Conservation (phyloP, 2,113 vertebrate genomes). For the Alligator sinensis region DNA sequence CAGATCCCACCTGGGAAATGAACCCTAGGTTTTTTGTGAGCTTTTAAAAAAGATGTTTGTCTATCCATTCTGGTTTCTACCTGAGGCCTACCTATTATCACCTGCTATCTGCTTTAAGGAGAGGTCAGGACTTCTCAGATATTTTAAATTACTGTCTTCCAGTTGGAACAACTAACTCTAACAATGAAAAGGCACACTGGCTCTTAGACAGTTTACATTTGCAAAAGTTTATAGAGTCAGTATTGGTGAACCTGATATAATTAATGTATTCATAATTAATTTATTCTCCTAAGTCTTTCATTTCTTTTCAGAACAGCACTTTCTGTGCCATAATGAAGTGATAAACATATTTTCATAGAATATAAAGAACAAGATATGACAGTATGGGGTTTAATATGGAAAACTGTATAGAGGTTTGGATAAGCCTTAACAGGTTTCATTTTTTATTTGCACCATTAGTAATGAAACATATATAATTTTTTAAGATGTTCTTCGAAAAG, state of each 20-base stretch:
- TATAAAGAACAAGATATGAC: not conserved
- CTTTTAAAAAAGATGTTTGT: slow-evolving; percentile 7
- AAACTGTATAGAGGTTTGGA: not conserved
- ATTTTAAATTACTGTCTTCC: not conserved
- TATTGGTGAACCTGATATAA: not conserved
- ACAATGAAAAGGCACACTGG: not conserved
- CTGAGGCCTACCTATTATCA: slow-evolving; percentile 6
- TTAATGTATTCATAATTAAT: not conserved
- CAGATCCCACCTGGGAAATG: slow-evolving; percentile 24
- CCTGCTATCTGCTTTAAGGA: not conserved
- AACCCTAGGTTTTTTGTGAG: slow-evolving; percentile 15
- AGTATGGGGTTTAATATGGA: not conserved
- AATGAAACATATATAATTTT: not conserved
- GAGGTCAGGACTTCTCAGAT: fast-evolving
- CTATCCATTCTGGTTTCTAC: not conserved
- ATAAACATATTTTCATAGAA: not conserved
- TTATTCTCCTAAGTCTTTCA: not conserved
- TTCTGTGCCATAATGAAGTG: not conserved
- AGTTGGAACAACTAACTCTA: not conserved
- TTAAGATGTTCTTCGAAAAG: not conserved
- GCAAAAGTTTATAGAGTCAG: not conserved
- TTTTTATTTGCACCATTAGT: not conserved
- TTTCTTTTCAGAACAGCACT: not conserved
- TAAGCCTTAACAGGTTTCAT: not conserved
- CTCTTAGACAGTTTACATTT: not conserved